Base-by-base conservation (phyloP, 1,140 invertebrate species). In the Trichonephila clavipes region DNA sequence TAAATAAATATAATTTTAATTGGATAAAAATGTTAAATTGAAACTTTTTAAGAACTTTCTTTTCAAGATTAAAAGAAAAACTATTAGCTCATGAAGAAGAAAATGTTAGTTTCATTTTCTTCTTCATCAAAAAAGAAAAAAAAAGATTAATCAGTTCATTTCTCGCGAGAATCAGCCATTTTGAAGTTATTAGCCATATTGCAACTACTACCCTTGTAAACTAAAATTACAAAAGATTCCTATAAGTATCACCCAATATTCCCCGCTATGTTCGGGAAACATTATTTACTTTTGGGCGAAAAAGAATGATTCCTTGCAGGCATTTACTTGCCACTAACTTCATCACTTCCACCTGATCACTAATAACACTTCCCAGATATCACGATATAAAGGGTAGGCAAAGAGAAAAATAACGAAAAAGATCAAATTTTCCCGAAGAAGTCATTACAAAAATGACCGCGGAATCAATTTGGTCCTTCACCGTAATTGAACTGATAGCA, bases 381-480 rank as follows among this genome's bases (percentile, higher is more conserved):
- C 34, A 19, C 34, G 19, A 12, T 66, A 10, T 19, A 66, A 66
- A 66, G 64, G n/a, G 19, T 72, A 58, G 64, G 51, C 3, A 1
- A 51, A 59, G 34, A 83, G 14, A 85, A 21, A 82, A 44, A 69
- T 24, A 19, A 82, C 21, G 16, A 86, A 82, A 91, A 91, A 91
- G 61, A 91, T 91, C 90, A 66, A 64, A 91, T 91, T 91, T 64
- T 59, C 88, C 81, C 61, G 19, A 64, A 91, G 90, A 83, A 91
- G 81, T 91, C 90, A 85, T 91, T 91, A 91, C 90, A 91, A 85
- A 91, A 91, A 85, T 91, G 90, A 91, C 90, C 90, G 81, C 81
- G 59, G 51, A 91, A 91, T 91, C 90, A 91, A 83, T 91, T 91
- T 91, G 77, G 77, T 85, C 59, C 81, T 85, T 66, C 90, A 85